phyloP scores from a whole-genome alignment of 92 coral and sea anemone species.

The Zoanthus sansibaricus region DNA sequence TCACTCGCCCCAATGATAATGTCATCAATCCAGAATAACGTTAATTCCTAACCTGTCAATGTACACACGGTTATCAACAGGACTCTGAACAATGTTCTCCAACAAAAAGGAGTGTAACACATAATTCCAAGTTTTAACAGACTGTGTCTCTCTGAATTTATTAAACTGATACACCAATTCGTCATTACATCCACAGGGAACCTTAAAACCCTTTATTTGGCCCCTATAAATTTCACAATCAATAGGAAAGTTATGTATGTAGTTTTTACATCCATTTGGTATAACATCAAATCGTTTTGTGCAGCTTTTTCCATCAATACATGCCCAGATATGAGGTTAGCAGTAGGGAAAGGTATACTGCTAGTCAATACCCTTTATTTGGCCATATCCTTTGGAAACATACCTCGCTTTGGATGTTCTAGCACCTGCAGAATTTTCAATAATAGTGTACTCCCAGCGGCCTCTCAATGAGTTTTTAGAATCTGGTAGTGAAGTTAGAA shows the following conservation, averaged over 20 bases:
- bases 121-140: conserved; percentile 56
- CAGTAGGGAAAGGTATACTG: conserved; percentile 52
- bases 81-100: conserved; percentile 54
- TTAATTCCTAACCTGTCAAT: conserved; percentile 4
- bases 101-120: conserved; percentile 49
- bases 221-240: conserved; percentile 63
- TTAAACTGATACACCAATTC: conserved; percentile 46
- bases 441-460: conserved; percentile 56
- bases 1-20: conserved; percentile 57
- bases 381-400: conserved; percentile 61
- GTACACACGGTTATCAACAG: conserved; percentile 68
- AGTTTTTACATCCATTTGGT: conserved; percentile 61
- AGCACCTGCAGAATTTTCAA: conserved; percentile 49
- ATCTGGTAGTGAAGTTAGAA: conserved; percentile 44
- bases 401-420: conserved; percentile 53
- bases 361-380: conserved; percentile 49
- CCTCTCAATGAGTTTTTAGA: conserved; percentile 54
- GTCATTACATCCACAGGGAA: conserved; percentile 21
- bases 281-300: conserved; percentile 51
- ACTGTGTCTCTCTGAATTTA: conserved; percentile 61
- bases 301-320: conserved; percentile 59
- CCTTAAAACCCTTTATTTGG: conserved; percentile 63
- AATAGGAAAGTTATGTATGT: conserved; percentile 59
- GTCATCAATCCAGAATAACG: conserved; percentile 59
- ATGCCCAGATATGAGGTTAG: conserved; percentile 49